Conservation (phyloP, 2,113 vertebrate genomes). For the Vimba vimba region DNA sequence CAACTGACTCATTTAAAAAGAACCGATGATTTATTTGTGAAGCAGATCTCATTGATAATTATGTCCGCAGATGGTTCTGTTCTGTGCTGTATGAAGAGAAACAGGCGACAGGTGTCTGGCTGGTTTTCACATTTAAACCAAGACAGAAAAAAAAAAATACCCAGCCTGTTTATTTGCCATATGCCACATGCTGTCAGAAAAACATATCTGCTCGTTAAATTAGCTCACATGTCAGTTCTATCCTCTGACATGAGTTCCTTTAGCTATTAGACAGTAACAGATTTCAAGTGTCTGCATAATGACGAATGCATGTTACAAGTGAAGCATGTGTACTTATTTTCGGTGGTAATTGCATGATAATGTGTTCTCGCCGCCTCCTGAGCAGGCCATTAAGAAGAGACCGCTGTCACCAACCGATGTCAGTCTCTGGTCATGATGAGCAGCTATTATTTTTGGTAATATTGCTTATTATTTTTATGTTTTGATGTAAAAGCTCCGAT, state of each 20-base stretch:
- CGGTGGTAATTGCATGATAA: constrained; percentile 6
- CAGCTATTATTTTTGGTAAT: constrained; percentile 10
- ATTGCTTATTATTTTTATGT: background rate
- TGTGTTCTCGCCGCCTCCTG: background rate
- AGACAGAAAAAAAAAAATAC: background rate
- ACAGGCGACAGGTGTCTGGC: constrained; percentile 3
- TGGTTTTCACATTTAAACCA: background rate
- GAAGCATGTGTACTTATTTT: constrained; percentile 10
- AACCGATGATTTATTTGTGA: background rate
- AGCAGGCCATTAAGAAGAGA: background rate
- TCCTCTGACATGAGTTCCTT: constrained; percentile 5
- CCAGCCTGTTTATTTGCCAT: constrained; percentile 28
- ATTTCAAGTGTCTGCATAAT: constrained; percentile 21
- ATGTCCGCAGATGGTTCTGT: background rate
- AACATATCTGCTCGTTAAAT: constrained; percentile 41
- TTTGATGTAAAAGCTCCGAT: background rate
- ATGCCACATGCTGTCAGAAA: constrained; percentile 1
- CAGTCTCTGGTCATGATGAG: background rate
- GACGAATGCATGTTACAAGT: background rate
- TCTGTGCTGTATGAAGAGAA: background rate
- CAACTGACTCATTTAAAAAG: background rate
- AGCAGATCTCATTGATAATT: background rate
- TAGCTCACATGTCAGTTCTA: constrained; percentile 8
- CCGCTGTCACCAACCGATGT: background rate
- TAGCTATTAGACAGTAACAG: constrained; percentile 9